phyloP scores from a whole-genome alignment of 2,113 vertebrate species.

The Barnardius zonarius region DNA sequence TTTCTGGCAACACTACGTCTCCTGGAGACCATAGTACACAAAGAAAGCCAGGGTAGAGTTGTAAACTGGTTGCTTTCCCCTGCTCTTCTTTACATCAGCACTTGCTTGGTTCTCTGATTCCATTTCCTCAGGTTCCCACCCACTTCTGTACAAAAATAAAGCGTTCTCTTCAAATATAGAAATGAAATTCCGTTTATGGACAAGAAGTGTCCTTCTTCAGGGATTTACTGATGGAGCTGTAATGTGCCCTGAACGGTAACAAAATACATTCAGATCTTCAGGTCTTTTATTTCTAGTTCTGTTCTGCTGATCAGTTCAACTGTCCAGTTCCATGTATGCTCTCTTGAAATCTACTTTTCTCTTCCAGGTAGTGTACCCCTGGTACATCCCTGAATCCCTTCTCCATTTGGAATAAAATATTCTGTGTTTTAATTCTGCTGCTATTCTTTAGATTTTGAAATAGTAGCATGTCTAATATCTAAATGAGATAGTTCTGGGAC shows the following conservation, averaged over 20 bases:
- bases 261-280: background rate
- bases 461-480: background rate
- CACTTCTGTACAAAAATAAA: background rate
- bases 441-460: background rate
- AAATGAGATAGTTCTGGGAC: background rate
- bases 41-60: background rate
- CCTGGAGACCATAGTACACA: background rate
- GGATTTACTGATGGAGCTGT: background rate
- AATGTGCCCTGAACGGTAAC: background rate
- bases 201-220: background rate
- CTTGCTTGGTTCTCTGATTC: rapidly evolving
- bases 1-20: background rate
- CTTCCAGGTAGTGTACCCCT: rapidly evolving
- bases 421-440: background rate
- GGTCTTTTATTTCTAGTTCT: background rate
- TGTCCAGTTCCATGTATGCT: background rate
- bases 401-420: background rate
- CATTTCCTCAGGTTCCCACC: background rate
- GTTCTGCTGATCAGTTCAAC: background rate
- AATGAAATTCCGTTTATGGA: background rate
- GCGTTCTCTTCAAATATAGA: background rate
- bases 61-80: background rate
- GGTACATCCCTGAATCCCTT: background rate
- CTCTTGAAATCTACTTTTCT: background rate
- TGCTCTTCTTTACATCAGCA: background rate